These are phyloP conservation scores for Nycteola revayana DNA, from an alignment of 2,888 invertebrate species.

Conservation along the genomic window DNA sequence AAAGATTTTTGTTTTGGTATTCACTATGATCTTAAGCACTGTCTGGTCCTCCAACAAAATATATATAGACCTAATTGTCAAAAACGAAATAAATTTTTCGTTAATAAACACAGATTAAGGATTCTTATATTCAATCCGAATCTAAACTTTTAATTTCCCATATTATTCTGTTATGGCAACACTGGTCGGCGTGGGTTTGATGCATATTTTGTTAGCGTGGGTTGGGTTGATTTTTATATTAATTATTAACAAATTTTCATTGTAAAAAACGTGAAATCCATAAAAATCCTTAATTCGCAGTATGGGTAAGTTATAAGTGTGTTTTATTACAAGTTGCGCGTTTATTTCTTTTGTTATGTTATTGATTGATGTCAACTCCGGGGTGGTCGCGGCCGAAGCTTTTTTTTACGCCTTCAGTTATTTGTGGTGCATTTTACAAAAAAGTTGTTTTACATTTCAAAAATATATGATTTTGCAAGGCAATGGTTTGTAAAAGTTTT, in stretches of 20 bases:
- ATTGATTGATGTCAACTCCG: slow-evolving; percentile 63
- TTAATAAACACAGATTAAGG: too few relatives aligned
- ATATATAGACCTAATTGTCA: too few relatives aligned
- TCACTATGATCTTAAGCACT: too few relatives aligned
- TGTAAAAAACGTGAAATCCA: slow-evolving; percentile 21
- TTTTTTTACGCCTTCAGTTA: slow-evolving; percentile 41
- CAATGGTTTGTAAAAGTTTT: slow-evolving; percentile 17
- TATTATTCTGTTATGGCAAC: slow-evolving; percentile 50
- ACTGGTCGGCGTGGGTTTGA: slow-evolving; percentile 74
- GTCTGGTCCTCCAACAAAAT: too few relatives aligned
- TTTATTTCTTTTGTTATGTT: slow-evolving; percentile 55
- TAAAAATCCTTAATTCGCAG: slow-evolving; percentile 31
- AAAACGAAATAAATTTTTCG: too few relatives aligned
- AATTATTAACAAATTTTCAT: slow-evolving; percentile 43
- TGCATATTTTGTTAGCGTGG: slow-evolving; percentile 69
- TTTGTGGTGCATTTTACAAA: slow-evolving; percentile 38
- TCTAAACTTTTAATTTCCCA: not conserved
- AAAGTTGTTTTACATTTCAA: slow-evolving; percentile 16
- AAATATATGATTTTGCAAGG: slow-evolving; percentile 21
- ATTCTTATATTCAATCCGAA: too few relatives aligned
- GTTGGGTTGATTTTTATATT: slow-evolving; percentile 41
- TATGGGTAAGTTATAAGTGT: slow-evolving; percentile 52
- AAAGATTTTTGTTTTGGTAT: too few relatives aligned
- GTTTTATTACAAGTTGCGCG: slow-evolving; percentile 17
- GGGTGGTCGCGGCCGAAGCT: slow-evolving; percentile 47